phyloP scores from a whole-genome alignment of 2,113 vertebrate species.

The Dasyurus viverrinus region DNA sequence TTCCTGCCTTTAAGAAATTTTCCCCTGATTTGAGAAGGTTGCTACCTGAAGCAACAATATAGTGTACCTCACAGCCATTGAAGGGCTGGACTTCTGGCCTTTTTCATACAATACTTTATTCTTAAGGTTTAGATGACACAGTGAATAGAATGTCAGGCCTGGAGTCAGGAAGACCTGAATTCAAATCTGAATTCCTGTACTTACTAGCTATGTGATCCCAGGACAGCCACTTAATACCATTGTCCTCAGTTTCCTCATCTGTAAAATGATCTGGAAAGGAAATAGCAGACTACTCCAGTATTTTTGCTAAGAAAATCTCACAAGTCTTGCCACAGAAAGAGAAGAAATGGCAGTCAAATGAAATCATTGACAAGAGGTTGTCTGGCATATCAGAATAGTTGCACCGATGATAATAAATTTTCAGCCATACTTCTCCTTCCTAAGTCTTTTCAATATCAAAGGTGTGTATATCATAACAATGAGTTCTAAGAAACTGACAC shows the following conservation, averaged over 20 bases:
- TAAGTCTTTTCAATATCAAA: not conserved
- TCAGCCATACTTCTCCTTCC: not conserved
- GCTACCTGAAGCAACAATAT: not conserved
- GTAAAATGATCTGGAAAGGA: not conserved
- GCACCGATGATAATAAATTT: not conserved
- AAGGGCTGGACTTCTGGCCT: not conserved
- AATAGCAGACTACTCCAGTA: not conserved
- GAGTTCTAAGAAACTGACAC: not conserved
- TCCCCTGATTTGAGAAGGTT: not conserved
- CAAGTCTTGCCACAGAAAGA: not conserved
- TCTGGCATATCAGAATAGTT: not conserved
- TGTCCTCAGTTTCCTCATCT: not conserved
- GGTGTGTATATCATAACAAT: not conserved
- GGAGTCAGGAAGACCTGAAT: not conserved
- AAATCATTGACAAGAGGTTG: not conserved
- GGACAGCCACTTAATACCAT: not conserved
- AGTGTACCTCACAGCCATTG: not conserved
- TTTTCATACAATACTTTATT: not conserved
- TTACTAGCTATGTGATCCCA: not conserved
- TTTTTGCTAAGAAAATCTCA: not conserved
- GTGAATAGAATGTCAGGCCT: not conserved
- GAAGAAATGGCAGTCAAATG: not conserved
- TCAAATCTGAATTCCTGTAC: not conserved
- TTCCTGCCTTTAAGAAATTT: not conserved
- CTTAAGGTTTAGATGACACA: not conserved